These are phyloP conservation scores for Diarsia dahlii DNA, from an alignment of 2,888 invertebrate genomes.

Conservation along the genomic window DNA sequence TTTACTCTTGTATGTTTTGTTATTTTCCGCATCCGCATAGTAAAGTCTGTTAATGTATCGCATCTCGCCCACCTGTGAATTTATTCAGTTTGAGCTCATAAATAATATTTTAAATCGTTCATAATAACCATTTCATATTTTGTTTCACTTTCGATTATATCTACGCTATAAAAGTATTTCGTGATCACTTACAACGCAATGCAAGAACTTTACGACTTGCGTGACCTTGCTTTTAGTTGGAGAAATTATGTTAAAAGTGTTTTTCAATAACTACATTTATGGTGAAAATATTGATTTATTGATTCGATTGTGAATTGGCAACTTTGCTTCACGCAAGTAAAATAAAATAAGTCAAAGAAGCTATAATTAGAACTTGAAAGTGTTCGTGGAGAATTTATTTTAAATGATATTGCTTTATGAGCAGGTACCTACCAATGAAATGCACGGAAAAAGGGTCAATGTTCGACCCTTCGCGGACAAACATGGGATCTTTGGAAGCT, in stretches of 20 bases:
- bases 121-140: slow-evolving; percentile 33
- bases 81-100: slow-evolving; percentile 13
- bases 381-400: not conserved
- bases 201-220: slow-evolving; percentile 37
- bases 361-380: not conserved
- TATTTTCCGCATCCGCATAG: not conserved
- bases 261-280: slow-evolving; percentile 34
- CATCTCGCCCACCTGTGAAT: slow-evolving; percentile 13
- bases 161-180: slow-evolving; percentile 52
- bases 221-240: slow-evolving; percentile 51
- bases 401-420: slow-evolving; percentile 12
- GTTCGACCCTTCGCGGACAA: slow-evolving; percentile 58
- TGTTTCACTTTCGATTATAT: slow-evolving; percentile 49
- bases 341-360: not conserved
- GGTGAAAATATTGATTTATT: slow-evolving; percentile 16
- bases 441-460: slow-evolving; percentile 50
- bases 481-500: slow-evolving; percentile 10
- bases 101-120: slow-evolving; percentile 4
- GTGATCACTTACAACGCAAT: slow-evolving; percentile 47
- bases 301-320: not conserved
- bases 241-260: slow-evolving; percentile 54
- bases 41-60: not conserved
- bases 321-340: not conserved
- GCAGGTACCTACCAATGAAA: slow-evolving; percentile 49
- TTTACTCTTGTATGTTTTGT: slow-evolving; percentile 9